Base-by-base conservation (phyloP, 2,113 vertebrate species). In the Oncorhynchus mykiss region DNA sequence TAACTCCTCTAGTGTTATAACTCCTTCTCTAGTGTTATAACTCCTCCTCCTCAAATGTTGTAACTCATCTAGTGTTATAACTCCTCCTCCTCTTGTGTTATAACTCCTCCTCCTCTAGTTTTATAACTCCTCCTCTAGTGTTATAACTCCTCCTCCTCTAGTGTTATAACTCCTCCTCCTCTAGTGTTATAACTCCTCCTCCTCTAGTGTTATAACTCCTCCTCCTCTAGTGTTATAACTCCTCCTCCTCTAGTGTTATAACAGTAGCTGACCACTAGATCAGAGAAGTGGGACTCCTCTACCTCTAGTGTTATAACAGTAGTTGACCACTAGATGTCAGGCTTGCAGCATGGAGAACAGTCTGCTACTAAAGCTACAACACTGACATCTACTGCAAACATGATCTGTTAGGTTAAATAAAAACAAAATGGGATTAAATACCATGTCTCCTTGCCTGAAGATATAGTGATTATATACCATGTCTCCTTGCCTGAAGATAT, bases 321-420 rank as follows among this genome's bases (percentile, higher is more conserved):
- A 31, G 12, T 9, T 25, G 9, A 14, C 80, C 80, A 78, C 70
- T 48, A 78, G 80, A 66, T 71, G 76, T 51, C 73, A 78, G 66
- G 67, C 66, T 79, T 74, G 66, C 11, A 66, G 29, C 72, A 70
- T 34, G 25, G 7, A 51, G 24, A 11, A 70, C 39, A 20, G 12
- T 39, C 39, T 45, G 29, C 29, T 34, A 12, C 67, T 22, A 54
- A 54, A 54, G 16, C 16, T 54, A 54, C 51, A 54, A 54, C 29
- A 67, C 27, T 27, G 14, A 31, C 65, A 67, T 67, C 14, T 29
- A 5, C 25, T 67, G 27, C 29, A 31, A 68, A 34, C 16, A 18
- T 34, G 31, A 68, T 68, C 27, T 39, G 20, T 20, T 39, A 34
- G 29, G 7, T 4, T 3, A 34, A 68, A 8, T 18, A 20, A 31